These are phyloP conservation scores for Orbicella faveolata DNA, from an alignment of 64 coral and sea anemone genomes.

Conservation along the genomic window DNA sequence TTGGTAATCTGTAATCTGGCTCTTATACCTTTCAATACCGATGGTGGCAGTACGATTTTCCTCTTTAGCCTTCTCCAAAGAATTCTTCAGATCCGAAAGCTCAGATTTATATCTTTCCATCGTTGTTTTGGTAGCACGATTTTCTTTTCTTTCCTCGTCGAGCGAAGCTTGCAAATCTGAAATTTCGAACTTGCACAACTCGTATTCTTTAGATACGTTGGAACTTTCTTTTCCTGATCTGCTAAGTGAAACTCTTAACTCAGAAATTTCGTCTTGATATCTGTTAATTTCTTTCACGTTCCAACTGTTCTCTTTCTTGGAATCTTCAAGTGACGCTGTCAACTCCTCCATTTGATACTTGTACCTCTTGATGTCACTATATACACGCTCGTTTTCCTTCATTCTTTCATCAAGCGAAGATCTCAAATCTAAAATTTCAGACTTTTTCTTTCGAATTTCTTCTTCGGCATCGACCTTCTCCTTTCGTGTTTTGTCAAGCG, in stretches of 20 bases:
- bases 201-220: conserved; percentile 1
- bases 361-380: background rate
- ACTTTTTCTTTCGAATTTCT: background rate
- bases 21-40: background rate
- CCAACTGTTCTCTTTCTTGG: background rate
- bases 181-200: conserved; percentile 24
- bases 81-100: conserved; percentile 2
- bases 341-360: background rate
- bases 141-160: background rate
- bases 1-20: background rate
- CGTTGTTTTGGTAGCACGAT: background rate
- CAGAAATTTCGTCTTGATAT: conserved; percentile 4
- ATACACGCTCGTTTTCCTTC: background rate
- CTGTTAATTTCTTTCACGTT: background rate
- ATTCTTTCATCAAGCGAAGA: background rate
- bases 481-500: background rate
- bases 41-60: background rate
- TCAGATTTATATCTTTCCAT: background rate
- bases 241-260: background rate
- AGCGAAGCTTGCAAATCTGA: conserved; percentile 14
- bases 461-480: background rate
- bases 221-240: background rate
- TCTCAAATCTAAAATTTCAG: conserved; percentile 23
- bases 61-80: background rate
- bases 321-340: background rate